phyloP scores from a whole-genome alignment of 1,140 invertebrate species.

The Asobara japonica region DNA sequence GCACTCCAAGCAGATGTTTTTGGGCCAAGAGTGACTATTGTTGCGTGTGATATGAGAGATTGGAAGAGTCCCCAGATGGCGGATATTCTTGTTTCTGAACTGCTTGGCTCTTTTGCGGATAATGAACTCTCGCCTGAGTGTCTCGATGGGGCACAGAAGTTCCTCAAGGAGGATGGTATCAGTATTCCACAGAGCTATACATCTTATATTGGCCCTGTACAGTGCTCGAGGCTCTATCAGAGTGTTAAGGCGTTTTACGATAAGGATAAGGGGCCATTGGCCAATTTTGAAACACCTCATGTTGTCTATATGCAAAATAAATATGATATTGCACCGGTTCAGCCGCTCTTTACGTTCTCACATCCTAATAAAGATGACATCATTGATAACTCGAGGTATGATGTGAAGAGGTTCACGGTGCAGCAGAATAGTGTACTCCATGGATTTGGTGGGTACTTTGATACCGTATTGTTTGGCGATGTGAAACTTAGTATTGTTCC shows the following conservation, averaged over 20 bases:
- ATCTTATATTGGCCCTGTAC: slow-evolving; percentile 89
- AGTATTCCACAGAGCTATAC: slow-evolving; percentile 93
- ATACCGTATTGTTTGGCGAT: slow-evolving; percentile 85
- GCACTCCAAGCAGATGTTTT: slow-evolving; percentile 85
- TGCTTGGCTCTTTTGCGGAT: slow-evolving; percentile 97
- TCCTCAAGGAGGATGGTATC: slow-evolving; percentile 89
- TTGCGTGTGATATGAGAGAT: slow-evolving; percentile 92
- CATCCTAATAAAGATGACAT: slow-evolving; percentile 80
- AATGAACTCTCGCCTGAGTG: slow-evolving; percentile 99
- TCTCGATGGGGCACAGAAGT: slow-evolving; percentile 91
- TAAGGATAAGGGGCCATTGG: slow-evolving; percentile 69
- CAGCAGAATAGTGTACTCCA: slow-evolving; percentile 83
- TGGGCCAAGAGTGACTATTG: slow-evolving; percentile 78
- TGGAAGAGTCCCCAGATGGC: slow-evolving; percentile 85
- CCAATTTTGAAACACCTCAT: slow-evolving; percentile 88
- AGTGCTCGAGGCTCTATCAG: slow-evolving; percentile 80
- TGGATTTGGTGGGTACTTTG: slow-evolving; percentile 96
- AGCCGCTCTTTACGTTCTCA: slow-evolving; percentile 86
- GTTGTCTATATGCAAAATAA: slow-evolving; percentile 94
- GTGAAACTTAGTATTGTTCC: slow-evolving; percentile 91
- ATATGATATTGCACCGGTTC: slow-evolving; percentile 81
- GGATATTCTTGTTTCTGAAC: slow-evolving; percentile 96
- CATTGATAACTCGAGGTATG: slow-evolving; percentile 83
- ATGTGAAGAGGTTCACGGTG: slow-evolving; percentile 75
- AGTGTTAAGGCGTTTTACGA: slow-evolving; percentile 73